Base-by-base conservation (phyloP, 2,888 invertebrate genomes). In the Synergus umbraculus region DNA sequence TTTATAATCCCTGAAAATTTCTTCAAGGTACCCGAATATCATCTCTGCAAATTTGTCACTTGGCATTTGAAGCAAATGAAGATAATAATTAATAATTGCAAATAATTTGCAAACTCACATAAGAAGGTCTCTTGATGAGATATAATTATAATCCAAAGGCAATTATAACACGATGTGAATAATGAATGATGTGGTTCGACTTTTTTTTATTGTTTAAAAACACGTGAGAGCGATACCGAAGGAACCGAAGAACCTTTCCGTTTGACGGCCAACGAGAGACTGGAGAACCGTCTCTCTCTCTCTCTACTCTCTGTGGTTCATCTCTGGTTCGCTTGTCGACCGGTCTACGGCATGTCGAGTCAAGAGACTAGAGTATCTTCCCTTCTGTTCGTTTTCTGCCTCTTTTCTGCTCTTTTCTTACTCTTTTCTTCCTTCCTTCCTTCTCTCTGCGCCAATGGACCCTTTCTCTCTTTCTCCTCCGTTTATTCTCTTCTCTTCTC, bases 191-290 rank as follows among this genome's bases (percentile, higher is more conserved):
- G 3, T 22, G 22, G 22, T 60, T 60, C 10, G 60, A 67, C 43
- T 73, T 69, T 18, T 9, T 29, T 12, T 69, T 49, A 4, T 46
- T 67, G 2, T 18, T 15, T 5, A 29, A 18, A 54, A 37, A 73
- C 67, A 15, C 65, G 22, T 37, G 60, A 79, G 15, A 54, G 12
- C 22, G 12, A 8, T 8, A 77, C 3, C 22, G 63, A 54, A 49
- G 37, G 41, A 65, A 37, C 73, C 76, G 44, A 8, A 66, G 77
- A 79, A 76, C 80, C 80, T 73, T 58, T 58, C 63, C 67, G 79
- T 65, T 78, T 79, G 83, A 76, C 81, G 82, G 89, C 85, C 90
- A 87, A 86, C 83, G 85, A 86, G 87, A 89, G 90, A 90, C 90
- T 90, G 90, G 87, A 87, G 87, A 88, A 87, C 87, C 86, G 79